phyloP scores from a whole-genome alignment of 2,113 vertebrate species.

The Phaethon lepturus region DNA sequence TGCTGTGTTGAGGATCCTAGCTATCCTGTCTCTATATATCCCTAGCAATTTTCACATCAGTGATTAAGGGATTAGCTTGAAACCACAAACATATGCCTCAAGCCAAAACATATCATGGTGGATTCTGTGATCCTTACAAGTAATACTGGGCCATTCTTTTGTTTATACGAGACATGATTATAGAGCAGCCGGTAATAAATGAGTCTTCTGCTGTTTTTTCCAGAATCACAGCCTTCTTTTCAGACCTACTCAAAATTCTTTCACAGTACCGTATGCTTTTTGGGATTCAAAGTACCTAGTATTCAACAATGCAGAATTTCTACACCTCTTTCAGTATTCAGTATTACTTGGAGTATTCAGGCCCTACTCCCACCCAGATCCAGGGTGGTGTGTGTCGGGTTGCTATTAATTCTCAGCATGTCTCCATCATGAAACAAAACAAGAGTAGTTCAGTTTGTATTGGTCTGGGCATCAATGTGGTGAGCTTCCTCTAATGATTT shows the following conservation, averaged over 20 bases:
- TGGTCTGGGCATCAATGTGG: background rate
- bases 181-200: background rate
- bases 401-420: background rate
- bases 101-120: background rate
- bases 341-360: background rate
- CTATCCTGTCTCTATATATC: background rate
- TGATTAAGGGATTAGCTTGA: conserved; percentile 32
- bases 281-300: background rate
- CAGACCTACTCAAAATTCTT: background rate
- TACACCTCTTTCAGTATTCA: background rate
- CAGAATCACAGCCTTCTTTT: background rate
- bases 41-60: background rate
- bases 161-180: background rate
- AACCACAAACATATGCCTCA: conserved; percentile 7
- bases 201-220: background rate
- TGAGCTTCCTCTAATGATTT: background rate
- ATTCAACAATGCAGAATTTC: background rate
- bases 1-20: background rate
- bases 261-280: background rate
- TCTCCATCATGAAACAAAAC: background rate
- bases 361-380: background rate
- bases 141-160: background rate
- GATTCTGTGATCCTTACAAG: background rate
- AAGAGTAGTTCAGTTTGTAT: background rate
- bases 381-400: background rate